Evolutionary conservation across 1,140 invertebrate species (phyloP).

Genomic region (Coboldia fuscipes): DNA sequence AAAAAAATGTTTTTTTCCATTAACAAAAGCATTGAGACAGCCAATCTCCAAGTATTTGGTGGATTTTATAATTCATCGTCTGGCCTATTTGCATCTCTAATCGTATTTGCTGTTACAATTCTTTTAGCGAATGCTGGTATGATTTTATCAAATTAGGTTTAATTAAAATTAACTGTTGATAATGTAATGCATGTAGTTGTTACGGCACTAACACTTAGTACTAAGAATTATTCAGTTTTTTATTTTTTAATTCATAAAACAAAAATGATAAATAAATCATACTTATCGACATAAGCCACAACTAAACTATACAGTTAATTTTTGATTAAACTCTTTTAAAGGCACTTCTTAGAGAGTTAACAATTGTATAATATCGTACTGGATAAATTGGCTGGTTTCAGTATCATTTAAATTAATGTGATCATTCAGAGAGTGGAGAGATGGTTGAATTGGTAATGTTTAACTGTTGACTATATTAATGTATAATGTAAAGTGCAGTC

Average conservation of each 20-base stretch:
- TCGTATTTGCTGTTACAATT: constrained; percentile 16
- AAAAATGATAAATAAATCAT: too few relatives aligned
- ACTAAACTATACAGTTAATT: too few relatives aligned
- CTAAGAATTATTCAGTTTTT: not conserved
- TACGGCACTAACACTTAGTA: constrained; percentile 3
- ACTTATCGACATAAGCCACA: too few relatives aligned
- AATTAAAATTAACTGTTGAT: not conserved
- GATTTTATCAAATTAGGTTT: not conserved
- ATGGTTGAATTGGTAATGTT: too few relatives aligned
- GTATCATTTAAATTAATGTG: too few relatives aligned
- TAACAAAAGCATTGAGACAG: constrained; percentile 50
- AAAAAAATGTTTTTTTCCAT: constrained; percentile 1
- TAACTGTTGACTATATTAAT: too few relatives aligned
- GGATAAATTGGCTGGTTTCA: too few relatives aligned
- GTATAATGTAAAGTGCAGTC: too few relatives aligned
- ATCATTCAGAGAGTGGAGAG: too few relatives aligned
- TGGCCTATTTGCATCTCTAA: constrained; percentile 14
- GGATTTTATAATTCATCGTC: constrained; percentile 44
- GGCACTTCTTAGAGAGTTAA: too few relatives aligned
- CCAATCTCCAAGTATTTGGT: constrained; percentile 57
- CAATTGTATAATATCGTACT: too few relatives aligned
- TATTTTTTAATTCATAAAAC: constrained; percentile 4
- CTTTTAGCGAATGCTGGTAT: constrained; percentile 2
- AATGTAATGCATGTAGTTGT: not conserved
- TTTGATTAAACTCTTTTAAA: too few relatives aligned